Evolutionary conservation across 2,797 vertebrate species (phyloP).

Genomic region (Chaetophractus vellerosus): DNA sequence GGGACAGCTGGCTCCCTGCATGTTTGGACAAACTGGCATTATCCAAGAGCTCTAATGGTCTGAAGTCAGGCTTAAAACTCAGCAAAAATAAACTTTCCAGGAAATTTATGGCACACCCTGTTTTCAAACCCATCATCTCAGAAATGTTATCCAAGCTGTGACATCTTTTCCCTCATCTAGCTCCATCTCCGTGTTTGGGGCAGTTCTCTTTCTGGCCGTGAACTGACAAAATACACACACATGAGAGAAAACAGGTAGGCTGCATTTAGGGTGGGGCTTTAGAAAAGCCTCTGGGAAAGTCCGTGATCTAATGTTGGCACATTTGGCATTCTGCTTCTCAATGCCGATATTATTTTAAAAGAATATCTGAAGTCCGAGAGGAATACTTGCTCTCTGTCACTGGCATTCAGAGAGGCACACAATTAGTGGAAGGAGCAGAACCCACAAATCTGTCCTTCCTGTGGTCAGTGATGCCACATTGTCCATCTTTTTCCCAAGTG

Average conservation of each 20-base stretch:
- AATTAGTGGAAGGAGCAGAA: not conserved
- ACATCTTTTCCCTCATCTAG: constrained; percentile 46
- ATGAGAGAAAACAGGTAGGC: not conserved
- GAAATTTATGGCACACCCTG: constrained; percentile 78
- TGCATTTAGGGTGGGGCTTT: not conserved
- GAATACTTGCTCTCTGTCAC: not conserved
- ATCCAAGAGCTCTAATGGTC: constrained; percentile 76
- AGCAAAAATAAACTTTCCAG: constrained; percentile 85
- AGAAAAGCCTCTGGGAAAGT: constrained; percentile 21
- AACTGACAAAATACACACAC: not conserved
- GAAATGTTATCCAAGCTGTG: constrained; percentile 64
- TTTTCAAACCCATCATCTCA: constrained; percentile 77
- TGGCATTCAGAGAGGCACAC: not conserved
- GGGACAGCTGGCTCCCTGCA: constrained; percentile 79
- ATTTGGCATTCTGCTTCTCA: not conserved
- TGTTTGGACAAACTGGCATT: constrained; percentile 83
- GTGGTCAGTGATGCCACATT: not conserved
- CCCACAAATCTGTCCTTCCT: not conserved
- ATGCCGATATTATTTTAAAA: constrained; percentile 28
- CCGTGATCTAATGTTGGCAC: constrained; percentile 6
- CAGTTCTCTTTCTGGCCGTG: constrained; percentile 17
- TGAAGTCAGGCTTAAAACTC: constrained; percentile 80
- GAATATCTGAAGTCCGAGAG: constrained; percentile 12
- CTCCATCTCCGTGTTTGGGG: not conserved
- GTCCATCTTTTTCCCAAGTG: not conserved